Evolutionary conservation across 2,797 vertebrate genomes (phyloP).

Genomic region (Loris lydekkerianus): DNA sequence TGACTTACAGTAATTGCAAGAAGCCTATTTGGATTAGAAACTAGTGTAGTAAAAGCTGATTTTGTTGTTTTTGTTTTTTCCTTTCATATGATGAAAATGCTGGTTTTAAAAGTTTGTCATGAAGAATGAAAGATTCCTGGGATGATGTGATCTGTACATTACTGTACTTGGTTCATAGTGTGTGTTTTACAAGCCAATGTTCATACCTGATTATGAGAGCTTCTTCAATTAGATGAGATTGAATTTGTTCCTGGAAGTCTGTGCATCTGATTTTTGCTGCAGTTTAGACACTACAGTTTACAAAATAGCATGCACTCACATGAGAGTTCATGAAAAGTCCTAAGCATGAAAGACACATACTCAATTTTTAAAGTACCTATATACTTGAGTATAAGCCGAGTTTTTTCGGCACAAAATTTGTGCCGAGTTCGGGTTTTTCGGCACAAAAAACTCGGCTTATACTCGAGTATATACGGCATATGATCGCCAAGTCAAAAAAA

Average conservation of each 20-base stretch:
- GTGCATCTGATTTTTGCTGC: not conserved
- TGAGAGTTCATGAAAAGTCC: constrained; percentile 6
- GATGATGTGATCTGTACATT: not conserved
- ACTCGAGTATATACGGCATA: not conserved
- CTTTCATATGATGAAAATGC: constrained; percentile 36
- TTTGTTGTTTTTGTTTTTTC: constrained; percentile 43
- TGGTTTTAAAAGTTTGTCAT: not conserved
- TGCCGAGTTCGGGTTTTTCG: too few relatives aligned
- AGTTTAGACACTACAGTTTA: not conserved
- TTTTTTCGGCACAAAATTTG: too few relatives aligned
- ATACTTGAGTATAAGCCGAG: too few relatives aligned
- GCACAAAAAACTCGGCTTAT: too few relatives aligned
- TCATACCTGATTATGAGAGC: not conserved
- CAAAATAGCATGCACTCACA: not conserved
- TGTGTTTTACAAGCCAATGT: not conserved
- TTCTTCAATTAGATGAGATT: not conserved
- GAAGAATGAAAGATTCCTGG: not conserved
- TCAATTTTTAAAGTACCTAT: constrained; percentile 20
- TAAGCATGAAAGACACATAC: not conserved
- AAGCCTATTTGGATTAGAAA: constrained; percentile 29
- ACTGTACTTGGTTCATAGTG: not conserved
- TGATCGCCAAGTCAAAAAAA: not conserved
- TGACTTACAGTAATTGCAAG: constrained; percentile 56
- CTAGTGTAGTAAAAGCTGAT: not conserved
- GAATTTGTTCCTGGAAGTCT: not conserved